phyloP scores from a whole-genome alignment of 2,113 vertebrate species.

The Sphaerodactylus townsendi region DNA sequence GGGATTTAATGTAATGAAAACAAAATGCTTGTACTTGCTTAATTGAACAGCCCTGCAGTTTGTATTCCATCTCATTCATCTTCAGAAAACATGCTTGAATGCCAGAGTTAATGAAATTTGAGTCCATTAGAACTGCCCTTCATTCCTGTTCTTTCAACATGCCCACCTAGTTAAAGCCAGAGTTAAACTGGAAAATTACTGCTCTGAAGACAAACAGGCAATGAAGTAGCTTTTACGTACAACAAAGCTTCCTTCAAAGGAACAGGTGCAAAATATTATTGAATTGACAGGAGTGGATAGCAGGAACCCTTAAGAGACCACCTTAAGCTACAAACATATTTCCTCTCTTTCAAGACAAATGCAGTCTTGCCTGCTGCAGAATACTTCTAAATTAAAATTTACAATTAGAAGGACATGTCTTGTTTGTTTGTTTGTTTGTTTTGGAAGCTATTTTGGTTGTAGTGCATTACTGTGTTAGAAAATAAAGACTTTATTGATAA shows the following conservation, averaged over 20 bases:
- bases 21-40: slow-evolving; percentile 13
- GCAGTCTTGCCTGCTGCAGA: neutral
- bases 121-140: slow-evolving; percentile 28
- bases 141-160: neutral
- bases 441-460: neutral
- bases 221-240: slow-evolving; percentile 52
- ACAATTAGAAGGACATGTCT: neutral
- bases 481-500: neutral
- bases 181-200: neutral
- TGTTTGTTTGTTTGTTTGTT: too few relatives aligned
- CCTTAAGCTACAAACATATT: neutral
- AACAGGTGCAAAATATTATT: slow-evolving; percentile 56
- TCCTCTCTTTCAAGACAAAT: too few relatives aligned
- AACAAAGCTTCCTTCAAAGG: slow-evolving; percentile 49
- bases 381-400: neutral
- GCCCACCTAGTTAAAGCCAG: neutral
- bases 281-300: slow-evolving; percentile 44
- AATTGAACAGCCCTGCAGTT: slow-evolving; percentile 35
- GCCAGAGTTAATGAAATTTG: slow-evolving; percentile 29
- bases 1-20: slow-evolving; percentile 44
- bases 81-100: slow-evolving; percentile 43
- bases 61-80: slow-evolving; percentile 55
- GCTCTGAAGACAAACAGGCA: neutral
- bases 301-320: slow-evolving; percentile 23
- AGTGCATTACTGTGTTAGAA: neutral